phyloP scores from a whole-genome alignment of 2,797 vertebrate species.

The Bradypodion ventrale region DNA sequence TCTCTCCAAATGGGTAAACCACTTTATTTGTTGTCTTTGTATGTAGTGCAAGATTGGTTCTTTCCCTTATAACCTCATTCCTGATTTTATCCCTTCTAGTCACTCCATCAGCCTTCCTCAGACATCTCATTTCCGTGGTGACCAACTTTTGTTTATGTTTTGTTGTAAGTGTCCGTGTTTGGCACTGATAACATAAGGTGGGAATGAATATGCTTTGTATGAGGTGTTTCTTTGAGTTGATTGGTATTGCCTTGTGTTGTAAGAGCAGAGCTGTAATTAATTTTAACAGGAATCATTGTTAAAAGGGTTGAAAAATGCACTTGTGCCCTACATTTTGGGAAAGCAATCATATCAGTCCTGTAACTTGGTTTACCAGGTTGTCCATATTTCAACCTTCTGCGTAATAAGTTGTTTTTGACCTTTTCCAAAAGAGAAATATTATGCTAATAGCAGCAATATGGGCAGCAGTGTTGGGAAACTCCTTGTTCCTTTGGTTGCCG shows the following conservation, averaged over 20 bases:
- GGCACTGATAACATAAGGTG: no score
- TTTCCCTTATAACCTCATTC: no score
- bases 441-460: conserved; percentile 40
- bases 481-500: conserved; percentile 52
- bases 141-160: no score
- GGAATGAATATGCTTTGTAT: no score
- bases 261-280: neutral
- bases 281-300: neutral
- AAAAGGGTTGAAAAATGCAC: neutral
- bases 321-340: neutral
- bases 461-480: conserved; percentile 37
- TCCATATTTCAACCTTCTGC: conserved; percentile 36
- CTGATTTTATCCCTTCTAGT: no score
- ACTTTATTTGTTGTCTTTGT: no score
- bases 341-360: conserved; percentile 34
- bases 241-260: no score
- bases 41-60: no score
- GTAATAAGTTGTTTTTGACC: conserved; percentile 51
- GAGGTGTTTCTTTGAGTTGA: no score
- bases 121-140: no score
- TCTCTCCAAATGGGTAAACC: neutral
- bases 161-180: no score
- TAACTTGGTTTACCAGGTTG: conserved; percentile 27
- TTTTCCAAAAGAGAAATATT: conserved; percentile 22
- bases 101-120: no score